These are phyloP conservation scores for Microtus montanus DNA, from an alignment of 2,113 vertebrate species.

Conservation along the genomic window DNA sequence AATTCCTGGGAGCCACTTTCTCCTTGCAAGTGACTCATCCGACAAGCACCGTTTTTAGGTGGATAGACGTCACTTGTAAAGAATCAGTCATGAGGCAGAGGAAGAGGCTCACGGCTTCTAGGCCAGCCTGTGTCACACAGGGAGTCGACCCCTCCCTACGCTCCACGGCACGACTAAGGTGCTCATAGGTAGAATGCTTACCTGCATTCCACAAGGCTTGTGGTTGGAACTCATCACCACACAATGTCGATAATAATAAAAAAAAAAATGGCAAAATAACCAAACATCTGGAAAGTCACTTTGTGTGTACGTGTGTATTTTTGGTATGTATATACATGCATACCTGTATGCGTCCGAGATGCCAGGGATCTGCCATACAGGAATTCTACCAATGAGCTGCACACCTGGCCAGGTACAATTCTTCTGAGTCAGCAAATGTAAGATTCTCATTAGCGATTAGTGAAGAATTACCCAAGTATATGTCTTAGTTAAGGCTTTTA, in stretches of 20 bases:
- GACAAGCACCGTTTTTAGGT: not conserved
- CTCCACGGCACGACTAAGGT: not conserved
- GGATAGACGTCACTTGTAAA: not conserved
- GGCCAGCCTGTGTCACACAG: not conserved
- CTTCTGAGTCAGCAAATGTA: constrained; percentile 6
- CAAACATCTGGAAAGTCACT: not conserved
- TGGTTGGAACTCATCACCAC: too few species aligned
- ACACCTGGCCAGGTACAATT: not conserved
- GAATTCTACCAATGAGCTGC: not conserved
- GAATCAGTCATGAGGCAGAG: not conserved
- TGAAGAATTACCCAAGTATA: not conserved
- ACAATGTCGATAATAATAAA: not conserved
- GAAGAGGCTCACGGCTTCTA: not conserved
- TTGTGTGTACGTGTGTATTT: not conserved
- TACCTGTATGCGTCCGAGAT: not conserved
- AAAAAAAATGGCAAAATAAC: not conserved
- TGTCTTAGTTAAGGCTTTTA: not conserved
- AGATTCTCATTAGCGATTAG: not conserved
- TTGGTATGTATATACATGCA: not conserved
- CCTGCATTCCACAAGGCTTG: not conserved
- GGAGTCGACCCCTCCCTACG: not conserved
- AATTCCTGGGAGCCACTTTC: not conserved
- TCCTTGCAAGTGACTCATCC: not conserved
- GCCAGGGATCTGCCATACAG: too few species aligned
- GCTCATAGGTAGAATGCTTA: not conserved